A percentile compares a stretch with the other conserved stretches of the same genome.
Conservation (phyloP, 2,888 invertebrate species). For the Mycogona germanica region DNA sequence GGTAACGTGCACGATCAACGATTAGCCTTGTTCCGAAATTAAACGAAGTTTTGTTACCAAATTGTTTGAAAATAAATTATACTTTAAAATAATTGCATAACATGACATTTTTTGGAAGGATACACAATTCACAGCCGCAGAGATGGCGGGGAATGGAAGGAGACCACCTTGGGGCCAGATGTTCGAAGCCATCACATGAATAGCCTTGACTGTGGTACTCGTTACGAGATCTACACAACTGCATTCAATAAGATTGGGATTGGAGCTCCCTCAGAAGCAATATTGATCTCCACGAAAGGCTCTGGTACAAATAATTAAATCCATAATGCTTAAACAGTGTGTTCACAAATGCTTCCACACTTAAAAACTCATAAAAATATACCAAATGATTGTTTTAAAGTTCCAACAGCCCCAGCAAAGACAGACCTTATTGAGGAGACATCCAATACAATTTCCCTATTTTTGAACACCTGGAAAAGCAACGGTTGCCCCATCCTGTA, state of each 20-base stretch:
- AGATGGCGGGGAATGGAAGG: conserved; percentile 14
- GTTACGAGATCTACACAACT: conserved; percentile 24
- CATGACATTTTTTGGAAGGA: neutral
- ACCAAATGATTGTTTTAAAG: neutral
- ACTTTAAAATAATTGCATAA: neutral
- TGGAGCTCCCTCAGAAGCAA: conserved; percentile 18
- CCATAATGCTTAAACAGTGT: too few species aligned
- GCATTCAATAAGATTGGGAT: conserved; percentile 25
- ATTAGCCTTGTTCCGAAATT: too few species aligned
- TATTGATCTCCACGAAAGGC: conserved; percentile 11
- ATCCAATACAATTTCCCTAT: conserved; percentile 11
- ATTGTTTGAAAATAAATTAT: neutral
- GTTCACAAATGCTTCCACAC: too few species aligned
- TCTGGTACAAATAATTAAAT: conserved; percentile 4
- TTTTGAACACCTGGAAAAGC: conserved; percentile 16
- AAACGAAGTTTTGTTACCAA: neutral
- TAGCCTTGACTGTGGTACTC: conserved; percentile 22
- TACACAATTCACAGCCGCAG: conserved; percentile 5
- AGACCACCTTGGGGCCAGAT: conserved; percentile 5
- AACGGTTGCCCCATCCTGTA: conserved; percentile 14
- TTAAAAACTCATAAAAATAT: too few species aligned
- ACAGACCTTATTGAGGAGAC: conserved; percentile 14
- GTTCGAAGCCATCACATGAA: conserved; percentile 20
- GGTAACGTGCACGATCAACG: neutral
- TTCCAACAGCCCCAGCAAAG: conserved; percentile 11